These are phyloP conservation scores for Unio pictorum DNA, from an alignment of 2,888 invertebrate species.

Conservation along the genomic window DNA sequence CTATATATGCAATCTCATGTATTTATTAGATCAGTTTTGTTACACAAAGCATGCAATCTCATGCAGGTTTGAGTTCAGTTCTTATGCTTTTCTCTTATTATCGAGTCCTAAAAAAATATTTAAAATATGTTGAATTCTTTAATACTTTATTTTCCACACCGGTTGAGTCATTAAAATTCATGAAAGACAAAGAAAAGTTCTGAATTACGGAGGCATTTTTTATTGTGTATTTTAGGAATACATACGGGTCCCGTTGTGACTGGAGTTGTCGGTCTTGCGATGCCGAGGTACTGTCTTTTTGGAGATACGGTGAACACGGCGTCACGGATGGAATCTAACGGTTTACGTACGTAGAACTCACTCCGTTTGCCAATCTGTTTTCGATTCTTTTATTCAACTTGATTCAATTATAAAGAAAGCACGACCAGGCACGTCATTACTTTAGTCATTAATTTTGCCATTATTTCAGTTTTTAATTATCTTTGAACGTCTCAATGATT, in stretches of 20 bases:
- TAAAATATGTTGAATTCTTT: too few species aligned
- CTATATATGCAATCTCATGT: too few species aligned
- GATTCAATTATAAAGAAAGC: not conserved
- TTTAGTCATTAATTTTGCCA: not conserved
- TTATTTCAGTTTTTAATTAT: not conserved
- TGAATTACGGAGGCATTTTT: too few species aligned
- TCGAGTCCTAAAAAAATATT: too few species aligned
- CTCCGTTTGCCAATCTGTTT: not conserved
- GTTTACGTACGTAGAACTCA: constrained; percentile 51
- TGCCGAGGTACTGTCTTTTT: constrained; percentile 63
- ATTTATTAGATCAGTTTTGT: too few species aligned
- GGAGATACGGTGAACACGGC: constrained; percentile 63
- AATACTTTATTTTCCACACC: too few species aligned
- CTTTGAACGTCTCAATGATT: too few species aligned
- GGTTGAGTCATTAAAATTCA: too few species aligned
- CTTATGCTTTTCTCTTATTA: too few species aligned
- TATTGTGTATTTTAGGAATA: constrained; percentile 39
- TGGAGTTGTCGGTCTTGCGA: constrained; percentile 60
- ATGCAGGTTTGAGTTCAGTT: too few species aligned
- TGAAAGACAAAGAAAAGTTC: too few species aligned
- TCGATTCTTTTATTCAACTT: not conserved
- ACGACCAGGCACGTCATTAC: not conserved
- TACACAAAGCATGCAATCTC: too few species aligned
- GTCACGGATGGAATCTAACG: constrained; percentile 63
- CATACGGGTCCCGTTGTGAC: constrained; percentile 61